Base-by-base conservation (phyloP, 2,888 invertebrate genomes). In the Tipula lateralis region DNA sequence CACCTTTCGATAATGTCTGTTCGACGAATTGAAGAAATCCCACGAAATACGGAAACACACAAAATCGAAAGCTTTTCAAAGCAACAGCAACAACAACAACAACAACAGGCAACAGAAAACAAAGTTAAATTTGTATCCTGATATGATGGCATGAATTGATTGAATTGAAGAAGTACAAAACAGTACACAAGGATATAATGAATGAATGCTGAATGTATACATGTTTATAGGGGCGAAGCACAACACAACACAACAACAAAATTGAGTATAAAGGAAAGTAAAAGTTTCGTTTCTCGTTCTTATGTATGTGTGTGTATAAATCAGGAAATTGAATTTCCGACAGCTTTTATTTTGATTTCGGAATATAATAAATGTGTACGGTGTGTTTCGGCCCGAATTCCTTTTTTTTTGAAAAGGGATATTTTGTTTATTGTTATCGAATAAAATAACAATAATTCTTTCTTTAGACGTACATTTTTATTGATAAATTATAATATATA, bases 241-340 rank as follows among this genome's bases (percentile, higher is more conserved):
- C 9, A 19, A 2, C 9, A 7, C 66, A 66, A 66, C 66, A 50
- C 16, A 50, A 66, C 66, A 66, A 66, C 24, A 66, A 66, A 66
- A 66, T n/a, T n/a, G n/a, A n/a, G n/a, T 16, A 50, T n/a, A n/a
- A 44, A 44, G 44, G 44, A 44, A 44, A 44, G 44, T 44, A n/a
- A 44, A 66, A 66, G 66, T 66, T 66, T 66, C 66, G 9, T 66
- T 66, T 66, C 66, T 66, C 12, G 66, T 19, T 66, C 66, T 66
- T 66, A n/a, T n/a, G n/a, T n/a, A n/a, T n/a, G n/a, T n/a, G n/a
- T n/a, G n/a, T n/a, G 66, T 66, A 24, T 66, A 66, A 66, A 66
- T 66, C 66, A 66, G 66, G 66, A 66, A 66, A 66, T 66, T 66
- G 66, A 66, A 66, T 66, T 66, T 66, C 66, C 66, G 66, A 24